Base-by-base conservation (phyloP, 2,797 vertebrate genomes). In the Dallia pectoralis region DNA sequence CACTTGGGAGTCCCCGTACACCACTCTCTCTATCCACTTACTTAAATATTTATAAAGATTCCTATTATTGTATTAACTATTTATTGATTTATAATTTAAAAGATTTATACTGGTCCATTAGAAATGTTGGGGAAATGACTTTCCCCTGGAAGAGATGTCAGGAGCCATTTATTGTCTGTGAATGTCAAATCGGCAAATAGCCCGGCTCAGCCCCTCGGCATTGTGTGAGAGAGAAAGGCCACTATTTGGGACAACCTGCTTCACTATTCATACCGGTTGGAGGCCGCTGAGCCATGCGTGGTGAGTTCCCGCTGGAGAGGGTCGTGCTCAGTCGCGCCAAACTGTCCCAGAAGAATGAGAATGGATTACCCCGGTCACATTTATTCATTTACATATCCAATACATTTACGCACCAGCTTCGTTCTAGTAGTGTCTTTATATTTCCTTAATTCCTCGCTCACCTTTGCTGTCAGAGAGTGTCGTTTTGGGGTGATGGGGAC, bases 41-140 rank as follows among this genome's bases (percentile, higher is more conserved):
- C 93, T 98, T 91, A 97, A 98, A 97, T 96, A 98, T 97, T 97
- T 94, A 98, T 93, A 87, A 91, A 92, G 93, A 92, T 92, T 92
- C 93, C 94, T 96, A 94, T 96, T 96, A 95, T 93, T 93, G 92
- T 95, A 98, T 98, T 97, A 98, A 97, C 93, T 96, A 98, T 96
- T 97, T 96, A 98, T 97, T 85, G 94, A 98, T 97, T 95, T 97
- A 94, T 96, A 94, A 96, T 97, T 97, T 96, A 94, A 96, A 97
- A 98, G 94, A 96, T 95, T 95, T 95, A 96, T 96, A 94, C 90
- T 77, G 69, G 77, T 82, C 91, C 87, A 86, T 91, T 90, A 91
- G 91, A 93, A 92, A 93, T 92, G 74, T 92, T 89, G 89, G 74
- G 89, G 88, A 86, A 91, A 91, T 87, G 84, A 92, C 89, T 90